Conservation (phyloP, 2,113 vertebrate genomes). For the Gymnogyps californianus region DNA sequence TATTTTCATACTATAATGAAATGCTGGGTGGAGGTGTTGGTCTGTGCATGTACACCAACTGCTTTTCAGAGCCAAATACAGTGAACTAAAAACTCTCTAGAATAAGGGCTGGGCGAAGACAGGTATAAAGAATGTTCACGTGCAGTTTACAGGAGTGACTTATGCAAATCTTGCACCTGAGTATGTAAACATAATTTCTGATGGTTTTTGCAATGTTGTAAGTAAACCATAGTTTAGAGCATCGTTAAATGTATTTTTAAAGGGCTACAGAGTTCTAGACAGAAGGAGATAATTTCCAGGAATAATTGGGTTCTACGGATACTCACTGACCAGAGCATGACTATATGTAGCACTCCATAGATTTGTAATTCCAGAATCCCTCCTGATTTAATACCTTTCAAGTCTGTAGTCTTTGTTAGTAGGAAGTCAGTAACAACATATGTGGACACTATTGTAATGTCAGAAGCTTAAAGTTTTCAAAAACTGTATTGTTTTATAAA, state of each 20-base stretch:
- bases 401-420: neutral
- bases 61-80: neutral
- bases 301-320: neutral
- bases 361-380: neutral
- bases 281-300: neutral
- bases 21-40: neutral
- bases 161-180: neutral
- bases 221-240: neutral
- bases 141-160: neutral
- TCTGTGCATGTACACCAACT: neutral
- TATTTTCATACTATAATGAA: neutral
- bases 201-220: neutral
- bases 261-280: neutral
- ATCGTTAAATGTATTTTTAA: neutral
- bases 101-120: neutral
- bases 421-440: neutral
- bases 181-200: neutral
- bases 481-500: neutral
- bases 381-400: neutral
- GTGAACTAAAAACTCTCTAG: neutral
- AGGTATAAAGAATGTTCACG: neutral
- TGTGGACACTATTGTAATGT: neutral
- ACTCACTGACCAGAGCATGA: neutral
- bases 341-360: neutral
- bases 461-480: neutral